Evolutionary conservation across 2,797 vertebrate species (phyloP).

Genomic region (Anisognathus igniventris): DNA sequence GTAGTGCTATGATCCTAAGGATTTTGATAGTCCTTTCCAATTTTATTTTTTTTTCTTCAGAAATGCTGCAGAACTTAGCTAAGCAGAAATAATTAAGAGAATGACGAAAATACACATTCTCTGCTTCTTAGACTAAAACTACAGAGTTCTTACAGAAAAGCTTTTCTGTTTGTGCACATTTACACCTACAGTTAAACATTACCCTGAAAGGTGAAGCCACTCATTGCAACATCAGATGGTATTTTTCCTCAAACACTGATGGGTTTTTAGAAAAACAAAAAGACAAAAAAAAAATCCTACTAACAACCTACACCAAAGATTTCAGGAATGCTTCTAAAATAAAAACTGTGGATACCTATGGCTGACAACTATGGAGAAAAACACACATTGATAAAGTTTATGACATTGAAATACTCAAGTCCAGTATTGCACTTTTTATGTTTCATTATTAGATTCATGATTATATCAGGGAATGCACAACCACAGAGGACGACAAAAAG

Average conservation of each 20-base stretch:
- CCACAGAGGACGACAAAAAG: not conserved
- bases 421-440: not conserved
- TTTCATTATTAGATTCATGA: not conserved
- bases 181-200: slow-evolving; percentile 47
- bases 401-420: not conserved
- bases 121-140: not conserved
- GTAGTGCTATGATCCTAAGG: not conserved
- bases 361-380: not conserved
- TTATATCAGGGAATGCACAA: not conserved
- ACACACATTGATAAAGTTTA: not conserved
- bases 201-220: slow-evolving; percentile 15
- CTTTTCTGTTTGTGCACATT: not conserved
- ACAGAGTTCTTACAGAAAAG: not conserved
- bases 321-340: not conserved
- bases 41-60: not conserved
- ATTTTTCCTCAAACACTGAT: slow-evolving; percentile 26
- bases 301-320: not conserved
- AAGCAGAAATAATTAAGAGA: not conserved
- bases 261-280: not conserved
- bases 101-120: not conserved
- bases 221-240: slow-evolving; percentile 44
- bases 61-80: not conserved
- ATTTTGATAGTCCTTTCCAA: not conserved
- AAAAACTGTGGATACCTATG: not conserved
- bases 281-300: not conserved